Percentiles rank a stretch among this genome's conserved stretches.
These are phyloP conservation scores for Callipepla californica DNA, from an alignment of 2,113 vertebrate species.

Conservation along the genomic window DNA sequence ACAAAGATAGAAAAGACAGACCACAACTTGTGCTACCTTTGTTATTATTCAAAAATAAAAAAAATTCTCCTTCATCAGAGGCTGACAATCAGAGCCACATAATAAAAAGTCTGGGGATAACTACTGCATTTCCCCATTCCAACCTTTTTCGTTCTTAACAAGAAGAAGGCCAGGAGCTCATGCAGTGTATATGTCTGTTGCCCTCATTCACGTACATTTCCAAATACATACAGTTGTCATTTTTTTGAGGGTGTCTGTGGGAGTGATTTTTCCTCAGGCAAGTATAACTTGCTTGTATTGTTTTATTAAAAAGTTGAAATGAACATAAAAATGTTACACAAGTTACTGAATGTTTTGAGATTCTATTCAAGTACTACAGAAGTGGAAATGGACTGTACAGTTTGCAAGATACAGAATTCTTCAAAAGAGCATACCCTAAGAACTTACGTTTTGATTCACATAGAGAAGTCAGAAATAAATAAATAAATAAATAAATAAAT, in stretches of 20 bases:
- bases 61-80: background rate
- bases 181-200: background rate
- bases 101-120: background rate
- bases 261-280: background rate
- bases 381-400: background rate
- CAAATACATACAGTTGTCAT: background rate
- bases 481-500: background rate
- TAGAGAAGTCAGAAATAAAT: background rate
- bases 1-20: background rate
- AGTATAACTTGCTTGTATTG: background rate
- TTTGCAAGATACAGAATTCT: background rate
- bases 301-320: background rate
- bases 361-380: background rate
- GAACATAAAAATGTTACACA: background rate
- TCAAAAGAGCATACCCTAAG: background rate
- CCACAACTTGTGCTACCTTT: background rate
- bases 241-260: background rate
- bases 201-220: background rate
- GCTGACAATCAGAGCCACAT: background rate
- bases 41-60: background rate
- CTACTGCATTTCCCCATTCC: background rate
- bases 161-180: background rate
- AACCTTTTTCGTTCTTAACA: background rate
- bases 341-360: background rate
- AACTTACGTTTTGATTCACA: background rate